Evolutionary conservation across 2,113 vertebrate genomes (phyloP).

Genomic region (Hemibagrus wyckioides): DNA sequence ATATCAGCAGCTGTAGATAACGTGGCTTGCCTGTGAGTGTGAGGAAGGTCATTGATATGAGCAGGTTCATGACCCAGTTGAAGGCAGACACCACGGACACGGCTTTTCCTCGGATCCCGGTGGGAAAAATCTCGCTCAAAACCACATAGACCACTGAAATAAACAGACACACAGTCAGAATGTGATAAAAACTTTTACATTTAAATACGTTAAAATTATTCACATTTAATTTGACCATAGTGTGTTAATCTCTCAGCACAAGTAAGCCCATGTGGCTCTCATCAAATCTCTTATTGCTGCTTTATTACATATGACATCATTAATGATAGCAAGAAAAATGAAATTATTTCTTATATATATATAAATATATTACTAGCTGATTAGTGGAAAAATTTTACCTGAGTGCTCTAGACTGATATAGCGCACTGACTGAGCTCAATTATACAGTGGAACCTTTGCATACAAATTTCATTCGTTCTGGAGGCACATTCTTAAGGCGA

Average conservation of each 20-base stretch:
- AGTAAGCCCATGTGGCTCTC: not conserved
- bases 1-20: not conserved
- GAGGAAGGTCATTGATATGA: conserved; percentile 95
- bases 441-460: too few relatives aligned
- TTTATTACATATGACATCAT: not conserved
- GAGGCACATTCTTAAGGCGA: too few relatives aligned
- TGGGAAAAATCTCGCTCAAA: conserved; percentile 93
- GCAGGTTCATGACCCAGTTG: conserved; percentile 94
- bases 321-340: not conserved
- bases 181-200: not conserved
- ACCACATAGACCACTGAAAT: conserved; percentile 90
- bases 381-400: not conserved
- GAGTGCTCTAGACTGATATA: not conserved
- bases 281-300: not conserved
- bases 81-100: conserved; percentile 90
- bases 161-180: conserved; percentile 19
- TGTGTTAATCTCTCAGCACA: not conserved
- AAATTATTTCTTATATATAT: not conserved
- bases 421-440: not conserved
- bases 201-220: too few relatives aligned
- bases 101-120: conserved; percentile 88
- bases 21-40: conserved; percentile 83
- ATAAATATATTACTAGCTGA: not conserved
- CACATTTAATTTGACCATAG: not conserved
- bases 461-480: too few relatives aligned